Conservation (phyloP, 1,140 invertebrate genomes). For the Heliconius nattereri region DNA sequence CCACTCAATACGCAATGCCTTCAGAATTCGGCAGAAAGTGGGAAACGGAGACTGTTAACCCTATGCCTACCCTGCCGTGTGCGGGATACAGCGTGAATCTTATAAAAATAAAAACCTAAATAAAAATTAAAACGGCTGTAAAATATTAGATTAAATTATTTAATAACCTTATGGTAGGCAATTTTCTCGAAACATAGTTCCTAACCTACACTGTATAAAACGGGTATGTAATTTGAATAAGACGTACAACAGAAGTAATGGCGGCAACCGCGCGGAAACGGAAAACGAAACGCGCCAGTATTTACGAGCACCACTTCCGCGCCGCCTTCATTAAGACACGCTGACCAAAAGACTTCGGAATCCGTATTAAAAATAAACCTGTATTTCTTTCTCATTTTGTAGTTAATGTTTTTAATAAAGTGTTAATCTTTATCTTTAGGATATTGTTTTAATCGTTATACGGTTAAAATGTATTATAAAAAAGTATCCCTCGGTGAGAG, state of each 20-base stretch:
- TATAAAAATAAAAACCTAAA: too few species aligned
- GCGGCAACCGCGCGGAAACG: constrained; percentile 66
- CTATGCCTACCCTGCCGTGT: too few species aligned
- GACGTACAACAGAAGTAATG: constrained; percentile 71
- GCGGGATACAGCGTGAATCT: too few species aligned
- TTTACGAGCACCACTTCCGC: constrained; percentile 71
- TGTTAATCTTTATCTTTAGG: neutral
- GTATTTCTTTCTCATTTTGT: neutral
- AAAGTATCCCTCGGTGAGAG: neutral
- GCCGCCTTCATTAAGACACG: constrained; percentile 57
- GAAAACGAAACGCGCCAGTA: constrained; percentile 72
- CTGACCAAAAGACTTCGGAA: constrained; percentile 22
- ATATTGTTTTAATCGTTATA: neutral
- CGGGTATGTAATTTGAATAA: constrained; percentile 60
- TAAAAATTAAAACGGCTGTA: too few species aligned
- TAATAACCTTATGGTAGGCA: constrained; percentile 9
- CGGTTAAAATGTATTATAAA: neutral
- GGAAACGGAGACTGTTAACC: too few species aligned
- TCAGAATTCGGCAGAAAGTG: too few species aligned
- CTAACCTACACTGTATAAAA: constrained; percentile 35
- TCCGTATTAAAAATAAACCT: constrained; percentile 2
- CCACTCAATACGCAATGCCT: too few species aligned
- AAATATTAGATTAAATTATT: neutral
- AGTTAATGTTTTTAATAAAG: neutral
- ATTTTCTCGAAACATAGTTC: constrained; percentile 27